phyloP scores from a whole-genome alignment of 2,888 invertebrate species.

The Lepidocyrtoides sp. region DNA sequence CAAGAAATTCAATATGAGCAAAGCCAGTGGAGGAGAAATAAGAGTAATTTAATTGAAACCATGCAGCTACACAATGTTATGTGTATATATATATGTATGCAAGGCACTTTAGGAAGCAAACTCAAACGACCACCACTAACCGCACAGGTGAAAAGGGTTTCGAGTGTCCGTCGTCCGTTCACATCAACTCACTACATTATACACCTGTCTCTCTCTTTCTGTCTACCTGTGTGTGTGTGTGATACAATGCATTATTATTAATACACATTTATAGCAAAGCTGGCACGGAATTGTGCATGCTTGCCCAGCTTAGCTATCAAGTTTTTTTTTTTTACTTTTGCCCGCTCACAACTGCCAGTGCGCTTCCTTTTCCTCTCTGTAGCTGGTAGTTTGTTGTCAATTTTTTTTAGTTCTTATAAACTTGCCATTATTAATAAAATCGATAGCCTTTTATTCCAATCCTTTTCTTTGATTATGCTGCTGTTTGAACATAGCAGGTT shows the following conservation, averaged over 20 bases:
- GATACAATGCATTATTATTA: neutral
- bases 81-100: neutral
- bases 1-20: neutral
- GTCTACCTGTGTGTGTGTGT: no score
- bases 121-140: neutral
- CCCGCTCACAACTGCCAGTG: no score
- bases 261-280: neutral
- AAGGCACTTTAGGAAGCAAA: no score
- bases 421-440: slow-evolving; percentile 49
- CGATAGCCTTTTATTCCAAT: neutral
- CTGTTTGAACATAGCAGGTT: neutral
- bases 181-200: neutral
- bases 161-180: neutral
- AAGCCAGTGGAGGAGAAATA: neutral
- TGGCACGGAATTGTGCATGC: no score
- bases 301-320: no score
- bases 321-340: no score
- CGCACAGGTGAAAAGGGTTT: slow-evolving; percentile 9
- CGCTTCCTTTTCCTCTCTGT: neutral
- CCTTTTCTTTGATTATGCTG: neutral
- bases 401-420: neutral
- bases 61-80: no score
- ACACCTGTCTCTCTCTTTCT: no score
- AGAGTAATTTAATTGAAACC: slow-evolving; percentile 15
- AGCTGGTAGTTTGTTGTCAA: neutral